Base-by-base conservation (phyloP, 92 coral and sea anemone genomes). In the Pocillopora meandrina region DNA sequence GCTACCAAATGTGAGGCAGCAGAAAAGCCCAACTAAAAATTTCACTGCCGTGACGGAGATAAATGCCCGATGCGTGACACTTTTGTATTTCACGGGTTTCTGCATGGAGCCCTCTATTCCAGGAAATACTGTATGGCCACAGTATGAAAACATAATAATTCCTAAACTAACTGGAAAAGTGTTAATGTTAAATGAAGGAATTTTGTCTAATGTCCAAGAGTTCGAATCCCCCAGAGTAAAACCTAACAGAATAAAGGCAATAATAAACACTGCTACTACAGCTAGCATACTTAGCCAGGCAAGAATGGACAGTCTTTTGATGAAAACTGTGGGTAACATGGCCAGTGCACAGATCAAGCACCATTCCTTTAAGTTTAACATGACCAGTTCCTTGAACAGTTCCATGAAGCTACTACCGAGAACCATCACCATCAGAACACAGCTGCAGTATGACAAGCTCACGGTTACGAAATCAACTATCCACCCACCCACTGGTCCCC, bases 281-380 rank as follows among this genome's bases (percentile, higher is more conserved):
- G 93, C 93, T 10, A 92, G 67, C 89, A 94, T 90, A 74, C 98
- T 94, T 60, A 94, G 77, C 98, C 98, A 94, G 56, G 98, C 98
- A 26, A 94, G 89, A 23, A 92, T 72, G 2, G 93, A 82, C 61
- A 94, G 89, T 34, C 67, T 72, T 74, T 80, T 81, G 68, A 94
- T 87, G 19, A 88, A 85, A 19, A 92, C 95, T 71, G 85, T 72
- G 12, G 95, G 93, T 5, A 94, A 64, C 26, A 94, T 23, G 17
- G 91, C 75, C 18, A 77, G 36, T 4, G 95, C 75, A 75, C 93
- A 85, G 15, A 94, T 63, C 35, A 94, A 63, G 47, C 93, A 90
- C 95, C 95, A 94, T 15, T 79, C 90, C 6, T 84, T 84, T 12
- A 92, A 86, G 16, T 75, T 19, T 5, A 92, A 18, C 49, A 64